Evolutionary conservation across 2,113 vertebrate genomes (phyloP).

Genomic region (Lutjanus erythropterus): DNA sequence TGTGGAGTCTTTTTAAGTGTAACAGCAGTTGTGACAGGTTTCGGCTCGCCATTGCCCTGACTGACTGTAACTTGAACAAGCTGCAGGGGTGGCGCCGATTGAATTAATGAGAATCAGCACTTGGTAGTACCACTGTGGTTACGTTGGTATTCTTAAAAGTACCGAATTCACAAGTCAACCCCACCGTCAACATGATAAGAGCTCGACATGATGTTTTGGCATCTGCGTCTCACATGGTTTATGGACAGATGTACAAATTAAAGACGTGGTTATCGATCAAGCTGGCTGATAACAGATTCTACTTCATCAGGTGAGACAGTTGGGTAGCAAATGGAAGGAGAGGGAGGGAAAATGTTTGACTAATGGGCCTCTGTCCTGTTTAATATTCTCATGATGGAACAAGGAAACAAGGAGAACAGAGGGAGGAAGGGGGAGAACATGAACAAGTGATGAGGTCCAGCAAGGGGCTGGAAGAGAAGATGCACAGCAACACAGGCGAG

Average conservation of each 20-base stretch:
- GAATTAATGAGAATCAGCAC: too few species aligned
- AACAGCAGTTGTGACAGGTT: too few species aligned
- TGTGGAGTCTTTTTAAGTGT: background rate
- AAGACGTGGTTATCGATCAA: conserved; percentile 62
- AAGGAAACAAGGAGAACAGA: conserved; percentile 43
- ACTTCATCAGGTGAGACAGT: conserved; percentile 46
- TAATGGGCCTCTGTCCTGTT: conserved; percentile 68
- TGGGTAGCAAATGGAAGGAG: conserved; percentile 35
- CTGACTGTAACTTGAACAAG: background rate
- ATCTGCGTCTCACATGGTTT: conserved; percentile 38
- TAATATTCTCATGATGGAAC: conserved; percentile 73
- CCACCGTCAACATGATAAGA: conserved; percentile 5
- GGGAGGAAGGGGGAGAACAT: background rate
- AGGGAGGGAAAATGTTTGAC: conserved; percentile 48
- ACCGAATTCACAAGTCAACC: too few species aligned
- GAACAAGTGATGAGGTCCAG: conserved; percentile 54
- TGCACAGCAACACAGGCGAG: conserved; percentile 24
- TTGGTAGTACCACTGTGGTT: too few species aligned
- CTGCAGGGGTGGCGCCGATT: background rate
- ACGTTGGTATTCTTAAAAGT: too few species aligned
- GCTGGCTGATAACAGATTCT: conserved; percentile 39
- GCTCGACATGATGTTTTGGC: conserved; percentile 27
- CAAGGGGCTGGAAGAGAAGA: conserved; percentile 21
- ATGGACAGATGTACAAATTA: conserved; percentile 56
- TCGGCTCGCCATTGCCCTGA: background rate